A percentile compares a stretch with the other conserved stretches of the same genome.
These are phyloP conservation scores for Ostrea edulis DNA, from an alignment of 1,140 invertebrate genomes.

Conservation along the genomic window DNA sequence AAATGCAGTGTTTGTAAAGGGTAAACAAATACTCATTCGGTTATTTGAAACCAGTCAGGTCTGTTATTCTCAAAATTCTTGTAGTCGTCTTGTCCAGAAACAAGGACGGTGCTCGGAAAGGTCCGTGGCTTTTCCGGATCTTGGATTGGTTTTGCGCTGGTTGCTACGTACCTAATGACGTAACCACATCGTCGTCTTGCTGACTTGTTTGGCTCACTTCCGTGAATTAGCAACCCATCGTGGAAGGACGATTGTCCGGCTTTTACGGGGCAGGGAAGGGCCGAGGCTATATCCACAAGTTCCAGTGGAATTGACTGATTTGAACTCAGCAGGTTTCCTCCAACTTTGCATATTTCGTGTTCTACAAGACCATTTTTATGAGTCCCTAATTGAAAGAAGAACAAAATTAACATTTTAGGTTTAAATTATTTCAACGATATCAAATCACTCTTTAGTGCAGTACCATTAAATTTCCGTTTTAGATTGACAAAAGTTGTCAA, in stretches of 20 bases:
- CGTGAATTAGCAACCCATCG: slow-evolving; percentile 68
- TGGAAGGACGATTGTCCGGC: slow-evolving; percentile 71
- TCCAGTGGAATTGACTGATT: slow-evolving; percentile 67
- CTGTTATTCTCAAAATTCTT: slow-evolving; percentile 58
- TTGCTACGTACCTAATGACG: slow-evolving; percentile 70
- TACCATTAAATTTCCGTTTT: no score
- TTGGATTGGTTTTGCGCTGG: slow-evolving; percentile 60
- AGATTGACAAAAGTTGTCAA: no score
- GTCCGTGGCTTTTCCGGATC: slow-evolving; percentile 65
- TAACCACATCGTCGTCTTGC: slow-evolving; percentile 65
- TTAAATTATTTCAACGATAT: no score
- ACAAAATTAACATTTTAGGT: background rate
- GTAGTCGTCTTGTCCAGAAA: slow-evolving; percentile 60
- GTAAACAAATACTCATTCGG: no score
- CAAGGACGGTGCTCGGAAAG: slow-evolving; percentile 64
- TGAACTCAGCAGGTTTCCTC: slow-evolving; percentile 66
- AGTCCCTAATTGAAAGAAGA: slow-evolving; percentile 55
- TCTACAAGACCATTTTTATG: slow-evolving; percentile 66
- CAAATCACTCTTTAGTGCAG: no score
- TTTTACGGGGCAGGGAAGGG: slow-evolving; percentile 64
- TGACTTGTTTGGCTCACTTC: slow-evolving; percentile 67
- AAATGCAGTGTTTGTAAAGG: no score
- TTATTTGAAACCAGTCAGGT: slow-evolving; percentile 24
- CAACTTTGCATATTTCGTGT: slow-evolving; percentile 55
- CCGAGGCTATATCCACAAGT: slow-evolving; percentile 59